These are phyloP conservation scores for Conchocele bisecta DNA, from an alignment of 2,888 invertebrate genomes.

Conservation along the genomic window DNA sequence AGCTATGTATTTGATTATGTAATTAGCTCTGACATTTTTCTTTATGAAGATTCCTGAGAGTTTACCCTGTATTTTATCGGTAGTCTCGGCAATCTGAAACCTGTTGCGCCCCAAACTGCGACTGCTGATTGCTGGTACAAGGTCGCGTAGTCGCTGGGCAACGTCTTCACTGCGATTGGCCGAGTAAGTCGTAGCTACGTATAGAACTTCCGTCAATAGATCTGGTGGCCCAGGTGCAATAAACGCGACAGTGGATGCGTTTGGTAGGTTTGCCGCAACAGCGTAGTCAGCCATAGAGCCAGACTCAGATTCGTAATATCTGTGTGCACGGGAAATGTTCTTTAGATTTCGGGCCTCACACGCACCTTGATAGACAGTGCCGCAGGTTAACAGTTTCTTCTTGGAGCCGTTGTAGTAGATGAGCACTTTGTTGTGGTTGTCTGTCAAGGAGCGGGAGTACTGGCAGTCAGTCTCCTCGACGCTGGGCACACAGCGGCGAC, in stretches of 20 bases:
- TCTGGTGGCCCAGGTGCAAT: conserved; percentile 89
- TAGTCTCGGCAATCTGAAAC: conserved; percentile 63
- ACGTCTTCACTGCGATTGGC: conserved; percentile 62
- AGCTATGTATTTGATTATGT: conserved; percentile 73
- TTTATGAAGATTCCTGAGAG: conserved; percentile 67
- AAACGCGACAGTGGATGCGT: conserved; percentile 97
- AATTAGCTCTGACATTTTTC: conserved; percentile 61
- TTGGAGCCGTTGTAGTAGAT: conserved; percentile 65
- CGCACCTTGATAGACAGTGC: conserved; percentile 78
- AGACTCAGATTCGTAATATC: conserved; percentile 54
- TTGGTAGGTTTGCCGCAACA: conserved; percentile 97
- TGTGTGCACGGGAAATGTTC: conserved; percentile 64
- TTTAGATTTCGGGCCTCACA: conserved; percentile 74
- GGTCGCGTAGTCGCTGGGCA: conserved; percentile 79
- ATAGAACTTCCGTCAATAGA: conserved; percentile 86
- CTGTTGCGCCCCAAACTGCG: conserved; percentile 65
- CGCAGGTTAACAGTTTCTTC: conserved; percentile 78
- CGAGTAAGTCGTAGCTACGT: conserved; percentile 92
- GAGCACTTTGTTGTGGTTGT: conserved; percentile 79
- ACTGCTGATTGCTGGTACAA: conserved; percentile 97
- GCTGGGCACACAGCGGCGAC: conserved; percentile 89
- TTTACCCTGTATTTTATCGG: conserved; percentile 60
- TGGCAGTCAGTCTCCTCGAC: conserved; percentile 51
- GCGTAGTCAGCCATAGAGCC: conserved; percentile 63
- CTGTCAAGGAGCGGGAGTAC: conserved; percentile 58